These are phyloP conservation scores for Melipona bicolor DNA, from an alignment of 2,888 invertebrate genomes.

Conservation along the genomic window DNA sequence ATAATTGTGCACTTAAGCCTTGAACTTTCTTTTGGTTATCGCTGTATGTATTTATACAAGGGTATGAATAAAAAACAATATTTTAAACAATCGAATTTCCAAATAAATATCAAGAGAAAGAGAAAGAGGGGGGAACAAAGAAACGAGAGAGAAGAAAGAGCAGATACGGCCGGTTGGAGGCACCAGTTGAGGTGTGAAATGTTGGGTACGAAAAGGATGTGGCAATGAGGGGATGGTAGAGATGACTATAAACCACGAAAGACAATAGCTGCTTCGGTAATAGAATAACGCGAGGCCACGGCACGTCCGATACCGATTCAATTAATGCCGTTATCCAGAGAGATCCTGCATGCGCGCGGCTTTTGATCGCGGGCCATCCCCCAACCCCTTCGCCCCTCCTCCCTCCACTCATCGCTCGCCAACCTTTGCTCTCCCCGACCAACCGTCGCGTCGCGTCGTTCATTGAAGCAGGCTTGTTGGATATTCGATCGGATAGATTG, in stretches of 20 bases:
- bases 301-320: conserved; percentile 81
- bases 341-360: conserved; percentile 76
- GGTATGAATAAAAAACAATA: too few relatives aligned
- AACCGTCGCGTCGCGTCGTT: conserved; percentile 29
- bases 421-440: conserved; percentile 35
- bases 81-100: too few relatives aligned
- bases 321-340: conserved; percentile 81
- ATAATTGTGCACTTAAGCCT: too few relatives aligned
- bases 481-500: conserved; percentile 79
- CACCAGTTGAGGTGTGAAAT: conserved; percentile 40
- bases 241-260: conserved; percentile 80
- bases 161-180: neutral
- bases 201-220: conserved; percentile 8
- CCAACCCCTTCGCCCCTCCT: neutral
- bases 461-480: conserved; percentile 73
- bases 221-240: conserved; percentile 40
- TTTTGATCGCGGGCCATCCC: conserved; percentile 74
- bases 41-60: too few relatives aligned
- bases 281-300: conserved; percentile 81
- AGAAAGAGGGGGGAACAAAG: neutral
- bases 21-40: too few relatives aligned
- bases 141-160: neutral
- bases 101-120: too few relatives aligned
- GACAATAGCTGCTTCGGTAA: conserved; percentile 81
- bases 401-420: conserved; percentile 7